Percentiles rank a stretch among this genome's conserved stretches.
Evolutionary conservation across 2,797 vertebrate genomes (phyloP).

Genomic region (Hyperoplus lanceolatus): DNA sequence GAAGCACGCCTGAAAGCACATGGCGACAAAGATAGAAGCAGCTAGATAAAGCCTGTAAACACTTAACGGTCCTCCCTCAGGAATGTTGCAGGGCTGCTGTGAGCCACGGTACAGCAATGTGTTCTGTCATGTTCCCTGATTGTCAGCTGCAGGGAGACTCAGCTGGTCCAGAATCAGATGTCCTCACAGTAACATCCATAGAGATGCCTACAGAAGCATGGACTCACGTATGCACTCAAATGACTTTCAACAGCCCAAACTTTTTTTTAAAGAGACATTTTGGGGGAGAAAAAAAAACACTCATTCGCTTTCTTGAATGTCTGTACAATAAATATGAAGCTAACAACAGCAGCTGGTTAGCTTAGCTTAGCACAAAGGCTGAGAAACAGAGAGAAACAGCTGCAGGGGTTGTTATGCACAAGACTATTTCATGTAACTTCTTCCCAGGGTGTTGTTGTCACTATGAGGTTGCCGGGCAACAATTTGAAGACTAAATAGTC

Average conservation of each 20-base stretch:
- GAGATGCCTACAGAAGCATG: background rate
- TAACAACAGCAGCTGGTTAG: background rate
- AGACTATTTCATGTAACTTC: constrained; percentile 14
- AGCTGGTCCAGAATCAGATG: background rate
- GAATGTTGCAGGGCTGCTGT: constrained; percentile 4
- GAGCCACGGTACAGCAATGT: constrained; percentile 22
- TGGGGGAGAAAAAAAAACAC: background rate
- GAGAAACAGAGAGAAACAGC: background rate
- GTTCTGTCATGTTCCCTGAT: constrained; percentile 2
- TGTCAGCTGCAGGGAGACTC: constrained; percentile 2
- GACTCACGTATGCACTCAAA: background rate
- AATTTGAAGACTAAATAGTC: background rate
- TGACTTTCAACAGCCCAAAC: background rate
- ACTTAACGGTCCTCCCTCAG: background rate
- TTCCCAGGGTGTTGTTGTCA: constrained; percentile 1
- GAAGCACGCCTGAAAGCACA: background rate
- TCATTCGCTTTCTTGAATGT: background rate
- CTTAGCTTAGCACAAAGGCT: background rate
- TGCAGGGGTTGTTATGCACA: background rate
- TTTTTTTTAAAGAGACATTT: background rate
- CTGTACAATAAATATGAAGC: background rate
- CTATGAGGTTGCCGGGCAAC: background rate
- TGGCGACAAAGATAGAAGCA: background rate
- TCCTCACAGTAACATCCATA: background rate
- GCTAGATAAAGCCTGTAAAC: background rate